Conservation (phyloP, 2,797 vertebrate species). For the Hapalemur alaotrensis region DNA sequence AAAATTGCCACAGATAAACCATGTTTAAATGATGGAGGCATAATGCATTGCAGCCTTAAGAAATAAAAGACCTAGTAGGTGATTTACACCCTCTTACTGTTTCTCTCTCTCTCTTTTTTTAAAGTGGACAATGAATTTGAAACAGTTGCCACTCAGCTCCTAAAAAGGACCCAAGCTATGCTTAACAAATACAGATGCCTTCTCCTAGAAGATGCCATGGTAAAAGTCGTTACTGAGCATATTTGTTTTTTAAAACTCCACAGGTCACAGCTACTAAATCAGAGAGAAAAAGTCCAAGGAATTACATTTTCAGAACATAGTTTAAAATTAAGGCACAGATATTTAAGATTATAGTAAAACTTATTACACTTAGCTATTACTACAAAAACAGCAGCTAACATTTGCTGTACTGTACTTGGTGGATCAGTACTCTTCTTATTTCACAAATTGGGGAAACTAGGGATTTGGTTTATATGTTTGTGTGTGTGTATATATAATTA, state of each 20-base stretch:
- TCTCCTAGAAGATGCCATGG: conserved; percentile 97
- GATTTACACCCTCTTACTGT: neutral
- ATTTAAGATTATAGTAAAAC: neutral
- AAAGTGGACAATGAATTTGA: conserved; percentile 94
- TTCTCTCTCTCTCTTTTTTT: conserved; percentile 76
- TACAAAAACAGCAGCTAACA: too few relatives aligned
- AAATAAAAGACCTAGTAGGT: neutral
- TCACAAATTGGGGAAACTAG: neutral
- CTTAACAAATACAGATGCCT: conserved; percentile 98
- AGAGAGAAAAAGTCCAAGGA: neutral
- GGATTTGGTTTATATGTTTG: neutral
- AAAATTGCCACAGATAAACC: neutral
- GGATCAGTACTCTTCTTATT: neutral
- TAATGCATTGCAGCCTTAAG: neutral
- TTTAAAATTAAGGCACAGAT: neutral
- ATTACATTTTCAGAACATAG: neutral
- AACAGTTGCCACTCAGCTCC: conserved; percentile 92
- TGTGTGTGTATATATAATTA: too few relatives aligned
- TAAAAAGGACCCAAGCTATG: conserved; percentile 96
- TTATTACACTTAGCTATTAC: neutral
- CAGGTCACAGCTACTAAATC: neutral
- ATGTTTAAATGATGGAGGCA: neutral
- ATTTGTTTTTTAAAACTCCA: neutral
- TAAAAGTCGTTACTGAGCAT: conserved; percentile 74
- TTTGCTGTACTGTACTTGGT: neutral